phyloP scores from a whole-genome alignment of 2,797 vertebrate genomes.

The Thamnophis elegans region DNA sequence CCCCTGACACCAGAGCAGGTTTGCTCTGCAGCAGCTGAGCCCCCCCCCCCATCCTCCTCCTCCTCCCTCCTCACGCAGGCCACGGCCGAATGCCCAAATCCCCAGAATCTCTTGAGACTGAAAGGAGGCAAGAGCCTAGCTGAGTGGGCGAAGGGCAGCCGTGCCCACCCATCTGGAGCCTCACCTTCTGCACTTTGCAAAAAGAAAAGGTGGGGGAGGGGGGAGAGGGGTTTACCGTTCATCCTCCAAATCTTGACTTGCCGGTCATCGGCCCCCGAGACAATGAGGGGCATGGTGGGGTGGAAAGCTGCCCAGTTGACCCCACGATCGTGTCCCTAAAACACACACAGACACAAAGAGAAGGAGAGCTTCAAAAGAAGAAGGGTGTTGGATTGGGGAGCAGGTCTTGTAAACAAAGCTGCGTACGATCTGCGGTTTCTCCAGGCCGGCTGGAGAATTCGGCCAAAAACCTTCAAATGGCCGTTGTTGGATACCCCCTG shows the following conservation, averaged over 20 bases:
- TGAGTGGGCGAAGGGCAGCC: background rate
- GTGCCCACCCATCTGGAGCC: background rate
- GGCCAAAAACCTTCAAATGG: background rate
- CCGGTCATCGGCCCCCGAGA: conserved; percentile 93
- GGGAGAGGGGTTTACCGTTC: conserved; percentile 73
- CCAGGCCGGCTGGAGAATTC: background rate
- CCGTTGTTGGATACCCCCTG: background rate
- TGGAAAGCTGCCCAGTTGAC: conserved; percentile 99
- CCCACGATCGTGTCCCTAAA: conserved; percentile 91
- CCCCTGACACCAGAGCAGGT: background rate
- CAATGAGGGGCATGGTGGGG: conserved; percentile 95
- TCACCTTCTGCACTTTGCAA: accelerated
- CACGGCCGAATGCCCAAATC: background rate
- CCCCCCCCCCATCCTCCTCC: background rate
- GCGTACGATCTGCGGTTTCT: background rate
- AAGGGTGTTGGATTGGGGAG: accelerated
- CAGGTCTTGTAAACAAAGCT: background rate
- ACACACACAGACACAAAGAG: background rate
- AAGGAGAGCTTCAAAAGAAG: background rate
- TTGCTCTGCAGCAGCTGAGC: background rate
- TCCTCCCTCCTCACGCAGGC: background rate
- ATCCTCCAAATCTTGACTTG: conserved; percentile 99
- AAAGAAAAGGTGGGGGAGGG: accelerated
- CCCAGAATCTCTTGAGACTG: accelerated
- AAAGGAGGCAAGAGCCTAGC: background rate